Conservation (phyloP, 1,140 invertebrate species). For the Pachyrhynchus sulphureomaculatus region DNA sequence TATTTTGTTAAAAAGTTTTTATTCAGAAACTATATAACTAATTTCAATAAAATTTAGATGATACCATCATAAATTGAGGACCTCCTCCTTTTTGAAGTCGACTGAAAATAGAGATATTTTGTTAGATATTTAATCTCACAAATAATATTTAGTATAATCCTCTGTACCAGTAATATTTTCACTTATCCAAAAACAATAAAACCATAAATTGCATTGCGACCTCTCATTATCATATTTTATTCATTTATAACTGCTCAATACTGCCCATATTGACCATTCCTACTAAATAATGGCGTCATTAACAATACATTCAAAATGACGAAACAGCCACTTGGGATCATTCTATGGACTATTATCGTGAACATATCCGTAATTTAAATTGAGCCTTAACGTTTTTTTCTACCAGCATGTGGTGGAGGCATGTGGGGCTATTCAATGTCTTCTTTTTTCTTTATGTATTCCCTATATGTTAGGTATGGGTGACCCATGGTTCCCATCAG, state of each 20-base stretch:
- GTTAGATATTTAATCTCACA: too few relatives aligned
- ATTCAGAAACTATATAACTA: too few relatives aligned
- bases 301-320: constrained; percentile 26
- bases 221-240: constrained; percentile 21
- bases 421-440: constrained; percentile 20
- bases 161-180: too few relatives aligned
- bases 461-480: too few relatives aligned
- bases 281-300: constrained; percentile 23
- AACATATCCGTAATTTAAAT: constrained; percentile 32
- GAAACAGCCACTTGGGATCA: constrained; percentile 20
- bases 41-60: too few relatives aligned
- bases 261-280: constrained; percentile 11
- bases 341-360: constrained; percentile 24
- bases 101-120: too few relatives aligned
- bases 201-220: constrained; percentile 2
- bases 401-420: constrained; percentile 21
- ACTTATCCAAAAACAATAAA: too few relatives aligned
- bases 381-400: constrained; percentile 24
- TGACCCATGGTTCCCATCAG: not conserved
- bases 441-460: not conserved
- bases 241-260: constrained; percentile 12
- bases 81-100: too few relatives aligned
- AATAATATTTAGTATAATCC: too few relatives aligned
- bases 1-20: too few relatives aligned
- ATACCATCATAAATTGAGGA: too few relatives aligned